phyloP scores from a whole-genome alignment of 1,140 invertebrate species.

The Diprion similis region DNA sequence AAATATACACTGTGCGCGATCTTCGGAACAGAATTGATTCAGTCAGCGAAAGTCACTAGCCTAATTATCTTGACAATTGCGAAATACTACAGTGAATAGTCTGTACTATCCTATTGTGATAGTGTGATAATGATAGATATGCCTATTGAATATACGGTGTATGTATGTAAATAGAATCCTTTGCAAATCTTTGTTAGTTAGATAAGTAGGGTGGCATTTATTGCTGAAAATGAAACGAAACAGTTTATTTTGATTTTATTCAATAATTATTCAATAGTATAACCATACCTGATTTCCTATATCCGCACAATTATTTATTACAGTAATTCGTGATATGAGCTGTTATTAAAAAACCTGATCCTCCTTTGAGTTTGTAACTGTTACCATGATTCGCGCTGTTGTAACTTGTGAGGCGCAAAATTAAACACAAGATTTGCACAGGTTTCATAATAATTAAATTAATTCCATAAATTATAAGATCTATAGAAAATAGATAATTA shows the following conservation, averaged over 20 bases:
- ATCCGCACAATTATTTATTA: no score
- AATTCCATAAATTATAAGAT: neutral
- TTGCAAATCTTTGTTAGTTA: conserved; percentile 33
- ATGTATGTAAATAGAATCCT: conserved; percentile 49
- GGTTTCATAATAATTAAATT: conserved; percentile 27
- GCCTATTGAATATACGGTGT: conserved; percentile 34
- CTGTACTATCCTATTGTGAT: conserved; percentile 27
- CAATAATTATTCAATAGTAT: no score
- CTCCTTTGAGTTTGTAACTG: neutral
- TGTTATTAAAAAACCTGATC: neutral
- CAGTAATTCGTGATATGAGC: neutral
- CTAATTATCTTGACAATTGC: conserved; percentile 8
- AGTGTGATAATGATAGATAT: conserved; percentile 28
- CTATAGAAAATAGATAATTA: neutral
- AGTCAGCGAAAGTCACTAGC: neutral
- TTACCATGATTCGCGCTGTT: neutral
- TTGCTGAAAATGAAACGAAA: no score
- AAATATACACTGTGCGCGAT: neutral
- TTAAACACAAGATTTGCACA: conserved; percentile 20
- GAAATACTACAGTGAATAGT: conserved; percentile 3
- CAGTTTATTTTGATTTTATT: no score
- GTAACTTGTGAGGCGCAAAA: neutral
- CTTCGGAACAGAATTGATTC: neutral
- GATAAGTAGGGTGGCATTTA: conserved; percentile 20
- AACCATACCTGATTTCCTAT: no score